Conservation (phyloP, 1,140 invertebrate species). For the Drosophila ohnishii region DNA sequence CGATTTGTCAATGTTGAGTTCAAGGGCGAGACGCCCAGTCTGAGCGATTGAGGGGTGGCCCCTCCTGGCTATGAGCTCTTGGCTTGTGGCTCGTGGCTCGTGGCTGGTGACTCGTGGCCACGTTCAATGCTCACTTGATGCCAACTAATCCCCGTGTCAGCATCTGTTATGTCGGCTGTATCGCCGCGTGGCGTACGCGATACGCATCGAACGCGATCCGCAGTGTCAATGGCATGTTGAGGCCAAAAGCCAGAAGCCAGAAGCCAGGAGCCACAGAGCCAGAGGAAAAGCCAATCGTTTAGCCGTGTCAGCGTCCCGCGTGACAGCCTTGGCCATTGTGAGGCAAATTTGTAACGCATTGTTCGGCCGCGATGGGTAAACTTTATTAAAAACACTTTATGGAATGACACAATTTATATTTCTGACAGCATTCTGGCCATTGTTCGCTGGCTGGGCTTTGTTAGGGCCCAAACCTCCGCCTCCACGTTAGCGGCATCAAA, state of each 20-base stretch:
- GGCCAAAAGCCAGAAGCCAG: conserved; percentile 14
- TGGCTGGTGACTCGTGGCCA: conserved; percentile 18
- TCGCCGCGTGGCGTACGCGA: conserved; percentile 23
- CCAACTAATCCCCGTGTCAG: conserved; percentile 70
- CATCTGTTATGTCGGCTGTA: conserved; percentile 49
- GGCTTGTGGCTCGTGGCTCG: conserved; percentile 19
- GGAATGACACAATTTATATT: conserved; percentile 52
- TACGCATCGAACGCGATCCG: conserved; percentile 46
- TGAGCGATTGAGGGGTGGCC: background rate
- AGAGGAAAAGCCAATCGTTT: conserved; percentile 41
- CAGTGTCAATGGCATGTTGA: conserved; percentile 52
- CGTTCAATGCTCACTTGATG: conserved; percentile 64
- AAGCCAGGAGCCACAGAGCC: conserved; percentile 15
- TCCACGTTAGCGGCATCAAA: conserved; percentile 7
- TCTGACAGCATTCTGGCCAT: conserved; percentile 27
- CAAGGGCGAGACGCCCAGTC: conserved; percentile 13
- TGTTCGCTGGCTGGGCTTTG: conserved; percentile 23
- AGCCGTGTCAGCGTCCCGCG: conserved; percentile 31
- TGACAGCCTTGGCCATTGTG: conserved; percentile 54
- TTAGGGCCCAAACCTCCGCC: background rate
- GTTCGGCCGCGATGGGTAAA: conserved; percentile 52
- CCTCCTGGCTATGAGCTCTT: background rate
- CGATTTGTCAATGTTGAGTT: conserved; percentile 32
- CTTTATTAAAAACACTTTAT: conserved; percentile 61
- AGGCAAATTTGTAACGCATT: conserved; percentile 72